A percentile compares a stretch with the other conserved stretches of the same genome.
phyloP scores from a whole-genome alignment of 2,888 invertebrate species.

The Tetragonula carbonaria region DNA sequence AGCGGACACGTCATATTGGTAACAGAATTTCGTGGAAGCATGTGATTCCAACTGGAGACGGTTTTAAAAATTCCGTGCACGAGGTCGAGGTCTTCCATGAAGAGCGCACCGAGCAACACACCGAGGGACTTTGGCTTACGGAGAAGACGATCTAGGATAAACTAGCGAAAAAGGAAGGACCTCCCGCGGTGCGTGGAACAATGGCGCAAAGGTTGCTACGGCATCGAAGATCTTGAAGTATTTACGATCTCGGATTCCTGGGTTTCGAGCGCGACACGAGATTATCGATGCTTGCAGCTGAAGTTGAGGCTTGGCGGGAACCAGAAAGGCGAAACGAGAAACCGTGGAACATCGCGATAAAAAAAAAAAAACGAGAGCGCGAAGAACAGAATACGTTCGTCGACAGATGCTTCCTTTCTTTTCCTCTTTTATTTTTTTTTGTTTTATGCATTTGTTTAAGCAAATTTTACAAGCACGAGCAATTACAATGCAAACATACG shows the following conservation, averaged over 20 bases:
- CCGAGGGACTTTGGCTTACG: constrained; percentile 26
- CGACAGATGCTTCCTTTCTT: no score
- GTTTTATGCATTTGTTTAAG: no score
- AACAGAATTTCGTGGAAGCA: constrained; percentile 33
- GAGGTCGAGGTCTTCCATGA: constrained; percentile 29
- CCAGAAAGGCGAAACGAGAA: background rate
- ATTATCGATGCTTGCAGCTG: constrained; percentile 65
- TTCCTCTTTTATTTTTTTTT: no score
- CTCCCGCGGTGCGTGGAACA: constrained; percentile 59
- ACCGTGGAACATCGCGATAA: no score
- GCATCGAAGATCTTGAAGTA: constrained; percentile 55
- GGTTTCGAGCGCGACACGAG: constrained; percentile 52
- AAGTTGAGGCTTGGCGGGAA: constrained; percentile 19
- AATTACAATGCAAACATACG: no score
- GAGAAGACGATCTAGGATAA: constrained; percentile 59
- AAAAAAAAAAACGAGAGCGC: background rate
- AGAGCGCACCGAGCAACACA: background rate
- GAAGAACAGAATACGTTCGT: no score
- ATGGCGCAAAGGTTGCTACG: constrained; percentile 22
- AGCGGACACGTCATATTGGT: constrained; percentile 30
- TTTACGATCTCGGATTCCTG: constrained; percentile 60
- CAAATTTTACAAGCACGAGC: no score
- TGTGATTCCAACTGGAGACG: background rate
- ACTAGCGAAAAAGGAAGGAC: constrained; percentile 59
- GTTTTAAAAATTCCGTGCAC: constrained; percentile 46